Base-by-base conservation (phyloP, 2,797 vertebrate genomes). In the Pogonophryne albipinna region DNA sequence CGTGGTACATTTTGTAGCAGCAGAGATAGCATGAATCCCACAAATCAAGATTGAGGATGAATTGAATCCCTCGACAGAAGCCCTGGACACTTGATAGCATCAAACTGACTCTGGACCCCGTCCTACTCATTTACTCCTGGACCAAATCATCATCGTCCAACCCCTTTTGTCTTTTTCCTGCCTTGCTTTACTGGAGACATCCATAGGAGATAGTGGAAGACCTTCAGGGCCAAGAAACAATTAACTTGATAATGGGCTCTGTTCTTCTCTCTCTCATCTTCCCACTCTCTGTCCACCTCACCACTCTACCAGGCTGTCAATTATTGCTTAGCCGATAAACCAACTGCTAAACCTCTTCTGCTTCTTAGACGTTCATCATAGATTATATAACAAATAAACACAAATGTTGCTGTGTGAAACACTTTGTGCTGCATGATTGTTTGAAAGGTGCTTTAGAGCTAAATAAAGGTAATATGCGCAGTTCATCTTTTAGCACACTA, bases 171-270 rank as follows among this genome's bases (percentile, higher is more conserved):
- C n/a, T 52, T 57, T 58, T 42, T 16, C 11, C 51, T 58, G 50
- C 46, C 11, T 31, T 13, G 2, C 55, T 52, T 71, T 62, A 50
- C 71, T 62, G 27, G 76, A 62, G 53, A 57, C 53, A 53, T 76
- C 65, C 57, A 85, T 66, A 58, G 74, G 76, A 91, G 79, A 84
- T 85, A 85, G 80, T 85, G 78, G 79, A 82, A 74, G 76, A 75
- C 71, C 83, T 86, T 75, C 60, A 11, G 82, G 89, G 89, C 89
- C 83, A 84, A 89, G 78, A 90, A 88, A 92, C 93, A 93, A 93
- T 94, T 93, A 92, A 89, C 86, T 92, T 87, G 85, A 91, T 93
- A 92, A 94, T 91, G 86, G 86, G 63, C 84, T 87, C 59, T 75
- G 77, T 84, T 80, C 74, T 73, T 82, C 62, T 70, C 63, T 82